Evolutionary conservation across 1,140 invertebrate genomes (phyloP).

Genomic region (Watersipora subatra): DNA sequence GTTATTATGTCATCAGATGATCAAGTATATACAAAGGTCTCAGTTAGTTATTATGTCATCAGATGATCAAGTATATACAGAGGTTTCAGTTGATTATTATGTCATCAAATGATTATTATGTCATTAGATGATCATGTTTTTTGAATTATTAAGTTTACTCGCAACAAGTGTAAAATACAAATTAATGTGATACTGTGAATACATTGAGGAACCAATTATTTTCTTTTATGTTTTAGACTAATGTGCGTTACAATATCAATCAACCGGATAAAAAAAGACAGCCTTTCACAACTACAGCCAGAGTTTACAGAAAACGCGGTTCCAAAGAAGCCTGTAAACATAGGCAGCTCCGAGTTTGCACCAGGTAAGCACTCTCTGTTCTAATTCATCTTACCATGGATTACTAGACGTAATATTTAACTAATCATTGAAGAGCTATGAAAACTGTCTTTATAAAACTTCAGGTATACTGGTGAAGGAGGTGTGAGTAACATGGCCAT

Average conservation of each 20-base stretch:
- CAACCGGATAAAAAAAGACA: background rate
- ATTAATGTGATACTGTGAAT: background rate
- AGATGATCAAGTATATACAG: too few relatives aligned
- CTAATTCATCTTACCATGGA: too few relatives aligned
- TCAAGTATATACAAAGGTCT: too few relatives aligned
- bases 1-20: too few relatives aligned
- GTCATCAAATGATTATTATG: too few relatives aligned
- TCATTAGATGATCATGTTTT: too few relatives aligned
- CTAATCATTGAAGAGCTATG: too few relatives aligned
- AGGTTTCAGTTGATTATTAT: too few relatives aligned
- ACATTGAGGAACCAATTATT: background rate
- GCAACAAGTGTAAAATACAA: background rate
- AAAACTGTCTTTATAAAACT: background rate
- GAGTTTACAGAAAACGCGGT: background rate
- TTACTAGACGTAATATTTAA: too few relatives aligned
- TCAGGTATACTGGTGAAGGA: constrained; percentile 26
- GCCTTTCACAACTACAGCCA: background rate
- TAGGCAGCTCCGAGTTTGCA: background rate
- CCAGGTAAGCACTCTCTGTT: background rate
- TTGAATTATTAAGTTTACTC: too few relatives aligned
- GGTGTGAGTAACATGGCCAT: constrained; percentile 63
- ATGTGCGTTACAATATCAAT: background rate
- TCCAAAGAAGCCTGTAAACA: background rate
- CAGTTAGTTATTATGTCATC: too few relatives aligned
- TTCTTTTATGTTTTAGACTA: background rate